A percentile compares a stretch with the other conserved stretches of the same genome.
These are phyloP conservation scores for Hanleya hanleyi DNA, from an alignment of 2,888 invertebrate species.

Conservation along the genomic window DNA sequence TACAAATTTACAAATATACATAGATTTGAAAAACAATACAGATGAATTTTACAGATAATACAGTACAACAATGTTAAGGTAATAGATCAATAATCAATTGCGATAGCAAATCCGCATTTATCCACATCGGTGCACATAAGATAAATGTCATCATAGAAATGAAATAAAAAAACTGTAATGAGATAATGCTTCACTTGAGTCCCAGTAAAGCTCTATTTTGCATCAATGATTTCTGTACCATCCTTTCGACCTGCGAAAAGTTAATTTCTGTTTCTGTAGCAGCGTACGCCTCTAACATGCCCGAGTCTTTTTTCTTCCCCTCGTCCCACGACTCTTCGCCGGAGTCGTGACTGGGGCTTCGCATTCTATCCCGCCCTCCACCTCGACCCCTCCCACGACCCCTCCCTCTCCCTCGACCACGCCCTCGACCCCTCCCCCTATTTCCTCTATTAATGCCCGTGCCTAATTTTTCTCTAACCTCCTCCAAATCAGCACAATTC, in stretches of 20 bases:
- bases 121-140: no score
- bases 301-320: background rate
- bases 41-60: no score
- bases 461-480: background rate
- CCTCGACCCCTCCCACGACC: background rate
- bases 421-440: constrained; percentile 1
- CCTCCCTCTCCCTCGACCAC: background rate
- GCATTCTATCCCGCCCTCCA: background rate
- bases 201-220: background rate
- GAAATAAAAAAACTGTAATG: no score
- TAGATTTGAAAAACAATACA: no score
- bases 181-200: no score
- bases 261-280: constrained; percentile 38
- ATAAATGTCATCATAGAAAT: no score
- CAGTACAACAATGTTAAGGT: no score
- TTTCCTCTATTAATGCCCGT: background rate
- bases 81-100: no score
- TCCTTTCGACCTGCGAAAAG: constrained; percentile 40
- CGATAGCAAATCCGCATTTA: no score
- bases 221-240: constrained; percentile 48
- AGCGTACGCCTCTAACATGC: constrained; percentile 31
- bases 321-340: background rate
- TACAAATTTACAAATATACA: no score
- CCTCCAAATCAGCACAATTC: background rate
- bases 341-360: background rate